Evolutionary conservation across 2,888 invertebrate species (phyloP), one percentile per base, ranked within the genome.

Genomic region (Noctua janthe): DNA sequence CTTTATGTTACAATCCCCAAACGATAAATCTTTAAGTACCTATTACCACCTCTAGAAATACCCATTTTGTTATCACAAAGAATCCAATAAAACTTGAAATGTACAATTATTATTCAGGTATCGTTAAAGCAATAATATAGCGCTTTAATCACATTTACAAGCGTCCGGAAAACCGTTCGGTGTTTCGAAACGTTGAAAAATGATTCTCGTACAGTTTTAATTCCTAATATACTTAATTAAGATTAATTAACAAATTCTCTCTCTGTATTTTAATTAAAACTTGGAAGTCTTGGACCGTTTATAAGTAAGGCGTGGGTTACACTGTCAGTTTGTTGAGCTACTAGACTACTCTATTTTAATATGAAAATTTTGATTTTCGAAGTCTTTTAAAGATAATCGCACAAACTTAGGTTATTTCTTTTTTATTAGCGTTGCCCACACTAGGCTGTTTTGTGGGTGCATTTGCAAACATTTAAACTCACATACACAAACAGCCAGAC

Each of bases 181-280:
- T 56, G 43, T 76, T 74, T 47, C 35, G 13, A 29, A 85, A 78
- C 51, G 75, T 74, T 59, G 73, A 73, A 83, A 81, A 82, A 77
- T 76, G 64, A 74, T 74, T 59, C 71, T 74, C 51, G 64, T 74
- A 80, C 77, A 79, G 75, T 87, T 87, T 35, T 81, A 81, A 85
- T 88, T 84, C 76, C 84, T 81, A 84, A 88, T 90, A 88, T 85
- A 43, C 43, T 43, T 43, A 82, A 83, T 87, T 88, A 88, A 89
- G 82, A 91, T 91, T 87, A 74, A 87, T 88, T 88, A 89, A 87
- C 86, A 87, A 92, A 90, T 90, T 89, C 86, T 84, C 81, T 81
- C 74, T 80, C 82, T 84, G 87, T 87, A 86, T 90, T 92, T 92
- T 92, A 92, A 92, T 92, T 92, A 92, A 92, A 92, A 88, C 88